Evolutionary conservation across 2,888 invertebrate genomes (phyloP).

Genomic region (Hoplodrina ambigua): DNA sequence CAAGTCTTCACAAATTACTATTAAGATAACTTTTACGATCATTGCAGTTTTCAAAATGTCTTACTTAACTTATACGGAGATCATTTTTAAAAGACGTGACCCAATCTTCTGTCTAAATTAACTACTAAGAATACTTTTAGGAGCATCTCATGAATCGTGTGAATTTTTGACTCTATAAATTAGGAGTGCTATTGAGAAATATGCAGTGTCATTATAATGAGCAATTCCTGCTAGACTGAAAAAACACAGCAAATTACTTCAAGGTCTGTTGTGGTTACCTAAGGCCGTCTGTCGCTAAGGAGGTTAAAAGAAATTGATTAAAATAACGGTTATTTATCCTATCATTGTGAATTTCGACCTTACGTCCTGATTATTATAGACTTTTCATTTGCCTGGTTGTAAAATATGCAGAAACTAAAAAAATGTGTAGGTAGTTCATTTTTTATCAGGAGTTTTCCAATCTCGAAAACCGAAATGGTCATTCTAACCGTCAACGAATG

Average conservation of each 20-base stretch:
- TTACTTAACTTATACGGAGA: not conserved
- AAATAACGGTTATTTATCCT: not conserved
- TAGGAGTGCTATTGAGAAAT: slow-evolving; percentile 49
- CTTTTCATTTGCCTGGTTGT: not conserved
- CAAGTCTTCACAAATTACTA: slow-evolving; percentile 1
- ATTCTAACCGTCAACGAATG: too few relatives aligned
- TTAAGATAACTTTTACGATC: not conserved
- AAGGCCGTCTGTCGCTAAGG: slow-evolving; percentile 13
- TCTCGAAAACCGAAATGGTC: not conserved
- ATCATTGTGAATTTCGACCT: not conserved
- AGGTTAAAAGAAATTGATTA: not conserved
- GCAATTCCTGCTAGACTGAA: slow-evolving; percentile 30
- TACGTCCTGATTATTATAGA: not conserved
- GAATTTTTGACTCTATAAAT: slow-evolving; percentile 47
- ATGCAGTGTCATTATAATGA: slow-evolving; percentile 47
- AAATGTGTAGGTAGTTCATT: too few relatives aligned
- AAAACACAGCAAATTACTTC: slow-evolving; percentile 43
- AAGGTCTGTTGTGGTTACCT: slow-evolving; percentile 26
- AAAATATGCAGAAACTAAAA: too few relatives aligned
- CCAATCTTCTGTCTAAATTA: slow-evolving; percentile 4
- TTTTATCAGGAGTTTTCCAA: not conserved
- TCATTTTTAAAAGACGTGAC: slow-evolving; percentile 21
- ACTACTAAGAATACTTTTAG: slow-evolving; percentile 19
- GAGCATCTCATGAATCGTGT: slow-evolving; percentile 16
- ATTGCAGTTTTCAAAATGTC: slow-evolving; percentile 1